Base-by-base conservation (phyloP, 2,113 vertebrate genomes). In the Pseudonaja textilis region DNA sequence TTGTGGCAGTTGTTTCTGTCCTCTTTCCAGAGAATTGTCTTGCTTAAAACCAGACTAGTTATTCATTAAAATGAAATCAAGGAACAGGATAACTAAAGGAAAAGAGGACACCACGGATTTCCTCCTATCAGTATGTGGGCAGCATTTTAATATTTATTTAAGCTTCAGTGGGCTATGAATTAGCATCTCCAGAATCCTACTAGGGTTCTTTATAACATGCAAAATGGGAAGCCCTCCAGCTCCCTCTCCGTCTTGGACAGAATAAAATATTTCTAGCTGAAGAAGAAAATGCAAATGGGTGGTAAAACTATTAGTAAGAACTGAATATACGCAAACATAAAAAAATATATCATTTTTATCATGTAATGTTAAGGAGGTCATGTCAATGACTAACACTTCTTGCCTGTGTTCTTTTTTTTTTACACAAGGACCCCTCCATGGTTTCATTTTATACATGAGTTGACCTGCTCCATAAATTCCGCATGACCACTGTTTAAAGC, bases 401-500 rank as follows among this genome's bases (percentile, higher is more conserved):
- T 88, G 1, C 8, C 55, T 8, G 95, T 91, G 86, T 14, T n/a
- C n/a, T n/a, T 26, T 87, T 92, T 81, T 81, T 34, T 54, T 54
- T 86, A 6, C 22, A 52, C 50, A 47, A 69, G 61, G 39, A 55
- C 39, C n/a, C 52, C 90, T 69, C 16, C 81, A 55, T 85, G 45
- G 87, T 57, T 74, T 91, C 89, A 55, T 57, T 91, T 10, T 90
- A 87, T 86, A 42, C 0, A 5, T 0, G 0, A 6, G 8, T n/a
- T 18, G 9, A 39, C 34, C 93, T 57, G 20, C 52, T 93, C 91
- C 23, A 0, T 90, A 96, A 95, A 91, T 81, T n/a, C 91, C 47
- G 90, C n/a, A 0, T 1, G 8, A 91, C 90, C 89, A 95, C 93
- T 93, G 93, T 95, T 4, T 89, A 91, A 89, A 94, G 91, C 93